Evolutionary conservation across 2,113 vertebrate genomes (phyloP), one percentile per base, ranked within the genome.

Genomic region (Tor tambroides): DNA sequence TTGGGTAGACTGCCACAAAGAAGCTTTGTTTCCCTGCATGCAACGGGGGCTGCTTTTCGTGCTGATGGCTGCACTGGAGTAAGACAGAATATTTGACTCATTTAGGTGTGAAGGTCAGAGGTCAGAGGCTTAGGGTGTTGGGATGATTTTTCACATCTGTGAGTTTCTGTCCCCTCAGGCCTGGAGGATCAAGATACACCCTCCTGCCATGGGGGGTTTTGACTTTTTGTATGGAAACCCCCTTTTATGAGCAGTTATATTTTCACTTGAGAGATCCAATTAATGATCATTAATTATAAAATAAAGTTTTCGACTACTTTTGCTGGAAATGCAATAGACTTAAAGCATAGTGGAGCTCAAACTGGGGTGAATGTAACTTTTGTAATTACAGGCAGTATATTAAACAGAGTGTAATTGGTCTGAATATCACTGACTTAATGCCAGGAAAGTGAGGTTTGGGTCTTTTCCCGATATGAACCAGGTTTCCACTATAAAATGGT

Each of bases 381-480:
- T 69, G 80, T 89, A 89, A 89, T 89, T 87, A 89, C 80, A 84
- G 72, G 85, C 87, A 82, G 80, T 80, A 83, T 86, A 82, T 86
- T 87, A 79, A 56, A 89, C 30, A 56, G 54, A 67, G 88, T 38
- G 76, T 88, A 86, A 87, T 85, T 90, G 87, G 56, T 78, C 80
- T 84, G 79, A 76, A 72, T 78, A 87, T 65, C 56, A 84, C 86
- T 59, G 71, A 84, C 61, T 32, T 30, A 28, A 15, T 88, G 83
- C 89, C 90, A 89, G 91, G 89, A 91, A 90, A 91, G 46, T 90
- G 87, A 90, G 89, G 89, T 89, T 90, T 87, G 83, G 80, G 87
- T 78, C 54, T 30, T 87, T 89, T 85, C 83, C 91, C 86, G 84
- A 76, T 85, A 41, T 63, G 85, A 83, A 91, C 85, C 84, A 89